phyloP scores from a whole-genome alignment of 2,888 invertebrate species.

The Willowsia nigromaculata region DNA sequence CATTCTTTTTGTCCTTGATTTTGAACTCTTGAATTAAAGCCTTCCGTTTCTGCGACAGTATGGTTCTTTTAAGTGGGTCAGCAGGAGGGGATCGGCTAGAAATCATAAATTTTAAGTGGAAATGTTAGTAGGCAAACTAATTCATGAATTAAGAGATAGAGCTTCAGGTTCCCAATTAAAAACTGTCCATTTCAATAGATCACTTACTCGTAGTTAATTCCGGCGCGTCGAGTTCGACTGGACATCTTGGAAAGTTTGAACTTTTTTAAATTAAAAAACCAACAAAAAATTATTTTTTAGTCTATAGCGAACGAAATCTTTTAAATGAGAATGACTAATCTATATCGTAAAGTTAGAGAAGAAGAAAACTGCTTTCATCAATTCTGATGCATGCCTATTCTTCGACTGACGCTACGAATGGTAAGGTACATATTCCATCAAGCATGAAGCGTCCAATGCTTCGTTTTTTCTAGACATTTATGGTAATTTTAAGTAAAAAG shows the following conservation, averaged over 20 bases:
- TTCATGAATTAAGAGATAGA: no score
- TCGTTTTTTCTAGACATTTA: background rate
- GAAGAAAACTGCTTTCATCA: slow-evolving; percentile 4
- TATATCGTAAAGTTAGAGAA: background rate
- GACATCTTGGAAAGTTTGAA: background rate
- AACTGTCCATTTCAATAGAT: no score
- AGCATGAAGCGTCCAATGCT: background rate
- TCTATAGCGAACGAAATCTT: background rate
- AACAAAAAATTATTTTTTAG: no score
- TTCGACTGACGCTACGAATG: slow-evolving; percentile 10
- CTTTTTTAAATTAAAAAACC: background rate
- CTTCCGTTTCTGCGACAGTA: background rate
- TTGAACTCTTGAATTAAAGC: slow-evolving; percentile 19
- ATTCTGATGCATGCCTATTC: background rate
- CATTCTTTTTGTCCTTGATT: background rate
- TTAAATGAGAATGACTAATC: background rate
- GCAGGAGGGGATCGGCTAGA: background rate
- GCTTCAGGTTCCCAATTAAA: no score
- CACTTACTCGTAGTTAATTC: background rate
- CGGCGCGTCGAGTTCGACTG: background rate
- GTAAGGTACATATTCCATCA: background rate
- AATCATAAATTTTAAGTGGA: no score
- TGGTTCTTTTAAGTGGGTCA: background rate
- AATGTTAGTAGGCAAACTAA: no score
- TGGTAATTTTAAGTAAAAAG: no score